Evolutionary conservation across 2,888 invertebrate genomes (phyloP), one percentile per base, ranked within the genome.

Genomic region (Erebia ligea): DNA sequence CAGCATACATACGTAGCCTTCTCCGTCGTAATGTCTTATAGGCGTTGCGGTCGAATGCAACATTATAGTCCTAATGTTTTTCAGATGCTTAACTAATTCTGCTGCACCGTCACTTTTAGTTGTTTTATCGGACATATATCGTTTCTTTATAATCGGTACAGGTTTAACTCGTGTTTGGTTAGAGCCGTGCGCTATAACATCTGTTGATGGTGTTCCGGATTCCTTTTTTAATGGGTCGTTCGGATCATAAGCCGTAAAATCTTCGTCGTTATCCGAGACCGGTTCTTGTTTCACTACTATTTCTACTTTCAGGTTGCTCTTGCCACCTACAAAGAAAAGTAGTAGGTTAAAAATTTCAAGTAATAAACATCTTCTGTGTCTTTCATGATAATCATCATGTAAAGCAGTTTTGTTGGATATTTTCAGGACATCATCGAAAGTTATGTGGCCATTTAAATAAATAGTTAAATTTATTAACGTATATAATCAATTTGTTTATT

Each of bases 241-340:
- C 15, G 65, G 40, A 4, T 57, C 66, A 11, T 15, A 19, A 15
- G n/a, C 21, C 48, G 48, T 21, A 4, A 17, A 2, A 4, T 45
- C 57, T 11, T 66, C 66, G 3, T 56, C 40, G 45, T 19, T 13
- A 42, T 65, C 65, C 11, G 57, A 66, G 57, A 42, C 57, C 5
- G 66, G 57, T 48, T 66, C 66, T 45, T 58, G 66, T 66, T 66
- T 66, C 57, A 66, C 66, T 66, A 66, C 42, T 66, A 66, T 57
- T 58, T 66, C 57, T 57, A 66, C 13, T 66, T 45, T 45, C 66
- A 42, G 66, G 56, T 57, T 45, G 56, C 57, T 66, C 66, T 66
- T 66, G 42, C 66, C 57, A 66, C 48, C 66, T 66, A 66, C 66
- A 57, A 66, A 66, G 21, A 66, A 66, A 66, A 66, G 66, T 66